A percentile compares a stretch with the other conserved stretches of the same genome.
Conservation (phyloP, 2,888 invertebrate species). For the Fissipunctia ypsillon region DNA sequence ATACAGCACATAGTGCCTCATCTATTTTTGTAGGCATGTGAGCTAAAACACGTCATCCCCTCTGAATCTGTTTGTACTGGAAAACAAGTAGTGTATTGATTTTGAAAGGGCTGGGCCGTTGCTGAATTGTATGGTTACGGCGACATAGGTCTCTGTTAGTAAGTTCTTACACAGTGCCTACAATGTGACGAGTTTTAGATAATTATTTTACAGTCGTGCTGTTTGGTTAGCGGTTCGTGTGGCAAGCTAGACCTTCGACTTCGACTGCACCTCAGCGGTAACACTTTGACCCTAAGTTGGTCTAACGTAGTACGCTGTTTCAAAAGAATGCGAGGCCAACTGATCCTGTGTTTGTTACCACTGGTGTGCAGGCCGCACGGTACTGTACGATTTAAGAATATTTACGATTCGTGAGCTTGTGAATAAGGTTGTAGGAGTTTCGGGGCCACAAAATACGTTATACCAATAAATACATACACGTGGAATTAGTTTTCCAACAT, state of each 20-base stretch:
- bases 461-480: neutral
- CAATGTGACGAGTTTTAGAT: neutral
- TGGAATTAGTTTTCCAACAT: neutral
- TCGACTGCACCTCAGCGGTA: too few species aligned
- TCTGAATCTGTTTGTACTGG: conserved; percentile 17
- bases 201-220: neutral
- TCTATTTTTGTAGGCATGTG: conserved; percentile 25
- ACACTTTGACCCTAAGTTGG: too few species aligned
- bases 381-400: neutral
- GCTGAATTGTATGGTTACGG: neutral
- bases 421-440: neutral
- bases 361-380: too few species aligned
- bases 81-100: conserved; percentile 52
- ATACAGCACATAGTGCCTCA: conserved; percentile 21
- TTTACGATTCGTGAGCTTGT: neutral
- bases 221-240: neutral
- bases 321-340: too few species aligned
- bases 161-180: neutral
- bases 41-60: conserved; percentile 43
- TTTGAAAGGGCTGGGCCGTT: conserved; percentile 36
- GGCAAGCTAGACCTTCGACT: neutral
- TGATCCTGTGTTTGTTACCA: too few species aligned
- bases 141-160: neutral
- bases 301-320: too few species aligned
- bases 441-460: neutral